These are phyloP conservation scores for Caenorhabditis afra DNA, from an alignment of 2,888 invertebrate species.

Conservation along the genomic window DNA sequence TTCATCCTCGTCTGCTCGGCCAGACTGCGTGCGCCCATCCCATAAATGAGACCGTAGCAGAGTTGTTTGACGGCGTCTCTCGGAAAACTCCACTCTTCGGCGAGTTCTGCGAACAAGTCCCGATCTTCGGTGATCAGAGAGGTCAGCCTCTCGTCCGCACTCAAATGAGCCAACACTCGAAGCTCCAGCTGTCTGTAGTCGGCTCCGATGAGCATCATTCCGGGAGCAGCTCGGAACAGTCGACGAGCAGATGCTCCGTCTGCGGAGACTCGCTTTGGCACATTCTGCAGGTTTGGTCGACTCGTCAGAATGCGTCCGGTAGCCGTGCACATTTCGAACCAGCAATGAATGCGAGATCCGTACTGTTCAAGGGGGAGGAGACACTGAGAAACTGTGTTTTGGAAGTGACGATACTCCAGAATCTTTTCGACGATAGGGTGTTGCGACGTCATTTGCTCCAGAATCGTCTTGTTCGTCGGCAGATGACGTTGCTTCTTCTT, in stretches of 20 bases:
- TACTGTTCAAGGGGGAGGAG: constrained; percentile 18
- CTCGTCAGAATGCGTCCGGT: constrained; percentile 90
- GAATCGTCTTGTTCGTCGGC: constrained; percentile 61
- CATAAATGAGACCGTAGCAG: constrained; percentile 87
- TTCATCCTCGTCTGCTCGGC: constrained; percentile 88
- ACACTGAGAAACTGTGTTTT: constrained; percentile 60
- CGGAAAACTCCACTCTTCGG: constrained; percentile 82
- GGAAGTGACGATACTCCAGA: constrained; percentile 62
- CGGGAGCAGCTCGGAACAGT: constrained; percentile 48
- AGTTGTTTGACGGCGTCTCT: constrained; percentile 83
- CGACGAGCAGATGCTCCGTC: constrained; percentile 45
- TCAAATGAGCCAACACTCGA: constrained; percentile 92
- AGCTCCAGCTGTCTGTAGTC: constrained; percentile 98
- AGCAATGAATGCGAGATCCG: constrained; percentile 38
- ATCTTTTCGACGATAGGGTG: constrained; percentile 65
- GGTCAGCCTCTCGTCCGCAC: constrained; percentile 84
- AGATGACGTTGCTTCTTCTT: constrained; percentile 54
- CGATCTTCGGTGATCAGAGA: constrained; percentile 45
- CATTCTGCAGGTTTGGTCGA: constrained; percentile 91
- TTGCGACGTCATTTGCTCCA: constrained; percentile 54
- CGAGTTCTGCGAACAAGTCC: constrained; percentile 63
- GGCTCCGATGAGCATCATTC: constrained; percentile 88
- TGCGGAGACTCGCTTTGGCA: constrained; percentile 86
- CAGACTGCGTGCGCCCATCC: constrained; percentile 89
- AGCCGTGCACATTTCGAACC: constrained; percentile 55